Conservation (phyloP, 2,888 invertebrate genomes). For the Tenthredo amoena region DNA sequence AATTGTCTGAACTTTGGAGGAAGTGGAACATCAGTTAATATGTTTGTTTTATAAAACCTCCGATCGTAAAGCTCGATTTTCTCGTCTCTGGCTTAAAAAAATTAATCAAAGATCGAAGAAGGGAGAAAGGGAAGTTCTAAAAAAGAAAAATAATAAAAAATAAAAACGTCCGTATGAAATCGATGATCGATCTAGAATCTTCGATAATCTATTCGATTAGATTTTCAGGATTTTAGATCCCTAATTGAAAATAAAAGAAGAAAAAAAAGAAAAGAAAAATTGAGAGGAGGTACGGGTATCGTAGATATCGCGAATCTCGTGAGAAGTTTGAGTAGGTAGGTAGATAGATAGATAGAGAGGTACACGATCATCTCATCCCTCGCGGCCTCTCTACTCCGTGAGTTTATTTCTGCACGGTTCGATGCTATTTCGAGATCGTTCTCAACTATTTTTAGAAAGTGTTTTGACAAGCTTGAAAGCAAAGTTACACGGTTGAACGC, state of each 20-base stretch:
- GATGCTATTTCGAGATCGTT: background rate
- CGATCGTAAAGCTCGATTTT: background rate
- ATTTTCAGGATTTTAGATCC: too few relatives aligned
- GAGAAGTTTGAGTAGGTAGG: too few relatives aligned
- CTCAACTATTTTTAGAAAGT: background rate
- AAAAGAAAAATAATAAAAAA: background rate
- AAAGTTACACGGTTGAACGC: background rate
- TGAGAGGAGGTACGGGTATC: too few relatives aligned
- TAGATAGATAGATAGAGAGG: background rate
- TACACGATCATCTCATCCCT: background rate
- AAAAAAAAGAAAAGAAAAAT: too few relatives aligned
- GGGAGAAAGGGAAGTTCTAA: too few relatives aligned
- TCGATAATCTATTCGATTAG: too few relatives aligned
- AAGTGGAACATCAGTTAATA: background rate
- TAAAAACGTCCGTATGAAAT: background rate
- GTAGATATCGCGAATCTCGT: too few relatives aligned
- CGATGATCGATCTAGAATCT: too few relatives aligned
- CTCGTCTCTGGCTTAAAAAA: background rate
- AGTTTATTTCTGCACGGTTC: background rate
- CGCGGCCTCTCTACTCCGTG: background rate
- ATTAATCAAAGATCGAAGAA: background rate
- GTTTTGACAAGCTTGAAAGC: constrained; percentile 32
- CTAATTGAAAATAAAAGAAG: too few relatives aligned
- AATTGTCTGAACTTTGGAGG: background rate
- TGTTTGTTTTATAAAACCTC: too few relatives aligned